Conservation (phyloP, 2,888 invertebrate genomes). For the Amiota minor region DNA sequence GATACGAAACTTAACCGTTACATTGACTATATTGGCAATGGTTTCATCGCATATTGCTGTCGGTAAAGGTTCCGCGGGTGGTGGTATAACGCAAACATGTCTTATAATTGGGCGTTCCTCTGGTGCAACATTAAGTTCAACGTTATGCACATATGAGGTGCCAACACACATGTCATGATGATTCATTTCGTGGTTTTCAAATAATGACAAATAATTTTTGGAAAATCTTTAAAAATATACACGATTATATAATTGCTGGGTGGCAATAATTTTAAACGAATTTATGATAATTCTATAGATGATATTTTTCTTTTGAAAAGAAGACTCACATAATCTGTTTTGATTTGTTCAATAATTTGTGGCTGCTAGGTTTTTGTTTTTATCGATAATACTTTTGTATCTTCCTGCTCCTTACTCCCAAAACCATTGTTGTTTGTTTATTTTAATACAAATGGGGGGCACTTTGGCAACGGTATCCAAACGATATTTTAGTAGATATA, state of each 20-base stretch:
- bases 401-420: no score
- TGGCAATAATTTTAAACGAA: no score
- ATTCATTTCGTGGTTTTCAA: conserved; percentile 45
- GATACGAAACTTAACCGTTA: conserved; percentile 72
- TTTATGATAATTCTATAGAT: not conserved
- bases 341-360: conserved; percentile 59
- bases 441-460: conserved; percentile 1
- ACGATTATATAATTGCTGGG: no score
- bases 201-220: conserved; percentile 14
- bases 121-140: conserved; percentile 49
- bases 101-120: conserved; percentile 42
- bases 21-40: conserved; percentile 59
- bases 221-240: not conserved
- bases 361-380: conserved; percentile 58
- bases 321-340: conserved; percentile 21
- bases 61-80: conserved; percentile 19
- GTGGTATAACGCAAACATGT: conserved; percentile 31
- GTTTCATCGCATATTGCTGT: not conserved
- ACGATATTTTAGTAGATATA: not conserved
- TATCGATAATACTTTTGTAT: not conserved
- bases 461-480: conserved; percentile 25
- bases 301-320: conserved; percentile 6
- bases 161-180: conserved; percentile 4
- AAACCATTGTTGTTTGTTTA: not conserved
- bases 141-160: conserved; percentile 45